A percentile compares a stretch with the other conserved stretches of the same genome.
These are phyloP conservation scores for Pseudochromis fuscus DNA, from an alignment of 2,797 vertebrate species.

Conservation along the genomic window DNA sequence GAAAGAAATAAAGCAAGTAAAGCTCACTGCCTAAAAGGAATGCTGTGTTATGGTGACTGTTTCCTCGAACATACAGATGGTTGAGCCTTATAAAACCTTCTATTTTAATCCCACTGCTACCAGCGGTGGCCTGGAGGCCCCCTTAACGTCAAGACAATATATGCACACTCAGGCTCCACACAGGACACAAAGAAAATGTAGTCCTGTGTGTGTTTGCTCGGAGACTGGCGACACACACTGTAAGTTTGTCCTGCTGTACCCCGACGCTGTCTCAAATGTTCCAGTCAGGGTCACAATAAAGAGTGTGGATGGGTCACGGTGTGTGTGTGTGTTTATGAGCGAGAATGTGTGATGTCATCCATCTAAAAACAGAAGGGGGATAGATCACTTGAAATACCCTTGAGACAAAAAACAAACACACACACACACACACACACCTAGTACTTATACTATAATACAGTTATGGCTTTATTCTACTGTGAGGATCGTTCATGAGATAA, in stretches of 20 bases:
- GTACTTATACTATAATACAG: slow-evolving; percentile 15
- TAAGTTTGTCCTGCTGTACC: slow-evolving; percentile 22
- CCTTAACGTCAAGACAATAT: slow-evolving; percentile 13
- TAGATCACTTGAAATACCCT: slow-evolving; percentile 45
- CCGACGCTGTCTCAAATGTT: neutral
- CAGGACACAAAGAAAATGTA: slow-evolving; percentile 24
- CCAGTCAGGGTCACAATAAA: neutral
- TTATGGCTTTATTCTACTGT: slow-evolving; percentile 2
- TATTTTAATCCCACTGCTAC: slow-evolving; percentile 43
- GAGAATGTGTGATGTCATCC: slow-evolving; percentile 68
- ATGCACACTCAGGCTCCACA: slow-evolving; percentile 8
- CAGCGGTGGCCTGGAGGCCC: slow-evolving; percentile 7
- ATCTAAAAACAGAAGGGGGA: slow-evolving; percentile 46
- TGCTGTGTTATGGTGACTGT: slow-evolving; percentile 15
- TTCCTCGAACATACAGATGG: slow-evolving; percentile 37
- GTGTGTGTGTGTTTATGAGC: slow-evolving; percentile 26
- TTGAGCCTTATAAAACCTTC: slow-evolving; percentile 25
- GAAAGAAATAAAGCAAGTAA: slow-evolving; percentile 18
- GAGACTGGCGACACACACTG: neutral
- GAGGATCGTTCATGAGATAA: slow-evolving; percentile 24
- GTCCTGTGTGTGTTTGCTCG: slow-evolving; percentile 5
- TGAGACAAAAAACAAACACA: slow-evolving; percentile 34
- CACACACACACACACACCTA: neutral
- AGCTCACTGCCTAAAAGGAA: neutral
- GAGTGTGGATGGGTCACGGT: slow-evolving; percentile 29